Evolutionary conservation across 2,888 invertebrate species (phyloP).

Genomic region (Ophraella communa): DNA sequence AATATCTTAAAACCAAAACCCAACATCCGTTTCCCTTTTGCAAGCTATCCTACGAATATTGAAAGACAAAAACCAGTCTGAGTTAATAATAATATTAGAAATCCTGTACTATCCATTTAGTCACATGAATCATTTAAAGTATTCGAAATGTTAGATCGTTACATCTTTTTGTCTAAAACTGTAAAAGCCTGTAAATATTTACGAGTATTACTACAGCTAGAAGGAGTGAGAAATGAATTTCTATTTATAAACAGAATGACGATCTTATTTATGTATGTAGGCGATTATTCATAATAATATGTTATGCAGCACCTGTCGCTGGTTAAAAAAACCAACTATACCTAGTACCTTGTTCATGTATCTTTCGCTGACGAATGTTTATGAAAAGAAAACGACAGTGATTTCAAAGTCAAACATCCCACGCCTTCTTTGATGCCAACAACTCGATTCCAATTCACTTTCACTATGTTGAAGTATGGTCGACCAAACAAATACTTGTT

Average conservation of each 20-base stretch:
- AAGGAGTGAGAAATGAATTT: too few species aligned
- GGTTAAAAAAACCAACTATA: background rate
- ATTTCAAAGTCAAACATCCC: constrained; percentile 20
- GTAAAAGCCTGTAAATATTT: too few species aligned
- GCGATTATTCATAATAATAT: too few species aligned
- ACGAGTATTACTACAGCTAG: too few species aligned
- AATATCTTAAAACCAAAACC: constrained; percentile 46
- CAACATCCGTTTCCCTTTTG: constrained; percentile 32
- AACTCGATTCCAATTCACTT: constrained; percentile 15
- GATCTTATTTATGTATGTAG: background rate
- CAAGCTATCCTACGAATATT: background rate
- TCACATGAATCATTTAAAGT: background rate
- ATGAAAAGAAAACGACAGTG: constrained; percentile 9
- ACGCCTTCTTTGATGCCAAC: constrained; percentile 1
- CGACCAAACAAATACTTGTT: background rate
- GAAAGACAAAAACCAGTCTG: background rate
- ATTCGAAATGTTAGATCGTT: background rate
- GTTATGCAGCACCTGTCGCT: background rate
- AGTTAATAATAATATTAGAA: background rate
- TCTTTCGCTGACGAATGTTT: background rate
- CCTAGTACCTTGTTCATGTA: background rate
- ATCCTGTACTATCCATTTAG: background rate
- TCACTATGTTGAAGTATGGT: constrained; percentile 6
- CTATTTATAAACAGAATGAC: too few species aligned
- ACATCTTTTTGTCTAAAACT: background rate